Evolutionary conservation across 1,140 invertebrate species (phyloP).

Genomic region (Antheraea pernyi): DNA sequence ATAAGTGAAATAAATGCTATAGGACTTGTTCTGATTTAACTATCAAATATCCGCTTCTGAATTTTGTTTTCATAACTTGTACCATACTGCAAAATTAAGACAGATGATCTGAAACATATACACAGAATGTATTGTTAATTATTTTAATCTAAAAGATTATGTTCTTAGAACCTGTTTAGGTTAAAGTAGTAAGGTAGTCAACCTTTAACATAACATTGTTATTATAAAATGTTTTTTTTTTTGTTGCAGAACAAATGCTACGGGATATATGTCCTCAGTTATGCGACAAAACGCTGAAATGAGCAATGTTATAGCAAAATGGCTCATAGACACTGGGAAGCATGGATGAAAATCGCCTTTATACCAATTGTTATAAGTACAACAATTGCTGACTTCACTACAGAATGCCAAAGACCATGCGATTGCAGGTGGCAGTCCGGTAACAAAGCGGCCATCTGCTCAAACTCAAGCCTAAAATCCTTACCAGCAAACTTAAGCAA

Average conservation of each 20-base stretch:
- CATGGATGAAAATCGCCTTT: constrained; percentile 64
- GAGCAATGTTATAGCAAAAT: constrained; percentile 69
- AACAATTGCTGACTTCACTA: constrained; percentile 67
- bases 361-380: constrained; percentile 48
- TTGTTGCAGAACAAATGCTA: constrained; percentile 73
- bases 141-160: constrained; percentile 20
- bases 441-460: constrained; percentile 90
- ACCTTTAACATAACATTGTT: not conserved
- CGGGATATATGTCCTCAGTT: constrained; percentile 47
- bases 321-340: constrained; percentile 69
- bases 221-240: constrained; percentile 21
- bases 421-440: constrained; percentile 90
- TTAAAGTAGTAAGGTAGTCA: too few species aligned
- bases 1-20: too few species aligned
- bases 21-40: too few species aligned
- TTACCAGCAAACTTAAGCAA: constrained; percentile 86
- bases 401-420: constrained; percentile 80
- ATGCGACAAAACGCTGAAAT: constrained; percentile 65
- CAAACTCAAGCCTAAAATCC: constrained; percentile 81
- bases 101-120: constrained; percentile 15
- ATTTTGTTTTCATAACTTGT: constrained; percentile 3
- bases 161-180: not conserved
- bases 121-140: constrained; percentile 23
- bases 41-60: too few species aligned
- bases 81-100: not conserved